phyloP scores from a whole-genome alignment of 2,113 vertebrate species.

The Maccullochella peelii region DNA sequence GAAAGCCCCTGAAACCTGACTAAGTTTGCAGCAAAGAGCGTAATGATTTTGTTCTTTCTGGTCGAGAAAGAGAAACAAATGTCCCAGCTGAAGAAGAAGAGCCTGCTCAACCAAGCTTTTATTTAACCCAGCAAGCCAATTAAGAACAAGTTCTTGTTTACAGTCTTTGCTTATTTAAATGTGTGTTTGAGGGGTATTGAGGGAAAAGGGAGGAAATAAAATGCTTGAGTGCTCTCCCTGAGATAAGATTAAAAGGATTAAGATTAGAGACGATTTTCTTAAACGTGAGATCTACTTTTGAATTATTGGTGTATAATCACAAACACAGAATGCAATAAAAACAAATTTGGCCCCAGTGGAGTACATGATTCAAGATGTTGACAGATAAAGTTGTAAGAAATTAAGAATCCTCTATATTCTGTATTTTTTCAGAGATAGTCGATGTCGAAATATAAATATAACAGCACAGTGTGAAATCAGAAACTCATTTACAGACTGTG shows the following conservation, averaged over 20 bases:
- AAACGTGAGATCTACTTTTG: not conserved
- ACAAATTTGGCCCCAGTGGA: not conserved
- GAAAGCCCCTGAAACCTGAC: not conserved
- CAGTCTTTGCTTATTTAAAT: constrained; percentile 2
- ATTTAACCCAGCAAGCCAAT: constrained; percentile 12
- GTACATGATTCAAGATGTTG: not conserved
- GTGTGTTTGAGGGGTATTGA: not conserved
- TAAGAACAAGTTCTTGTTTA: constrained; percentile 29
- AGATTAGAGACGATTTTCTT: constrained; percentile 12
- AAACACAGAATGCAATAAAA: not conserved
- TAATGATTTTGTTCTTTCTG: not conserved
- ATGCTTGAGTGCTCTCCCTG: not conserved
- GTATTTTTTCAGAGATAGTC: not conserved
- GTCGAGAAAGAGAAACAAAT: not conserved
- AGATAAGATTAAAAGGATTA: constrained; percentile 28
- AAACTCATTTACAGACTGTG: too few species aligned
- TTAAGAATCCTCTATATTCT: not conserved
- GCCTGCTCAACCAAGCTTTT: not conserved
- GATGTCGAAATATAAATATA: not conserved
- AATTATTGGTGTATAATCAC: constrained; percentile 2
- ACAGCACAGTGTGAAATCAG: not conserved
- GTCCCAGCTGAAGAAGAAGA: not conserved
- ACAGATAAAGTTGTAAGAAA: not conserved
- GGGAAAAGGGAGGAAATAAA: not conserved
- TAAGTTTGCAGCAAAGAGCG: not conserved